Evolutionary conservation across 2,888 invertebrate species (phyloP), one percentile per base, ranked within the genome.

Genomic region (Nemotelus nigrinus): DNA sequence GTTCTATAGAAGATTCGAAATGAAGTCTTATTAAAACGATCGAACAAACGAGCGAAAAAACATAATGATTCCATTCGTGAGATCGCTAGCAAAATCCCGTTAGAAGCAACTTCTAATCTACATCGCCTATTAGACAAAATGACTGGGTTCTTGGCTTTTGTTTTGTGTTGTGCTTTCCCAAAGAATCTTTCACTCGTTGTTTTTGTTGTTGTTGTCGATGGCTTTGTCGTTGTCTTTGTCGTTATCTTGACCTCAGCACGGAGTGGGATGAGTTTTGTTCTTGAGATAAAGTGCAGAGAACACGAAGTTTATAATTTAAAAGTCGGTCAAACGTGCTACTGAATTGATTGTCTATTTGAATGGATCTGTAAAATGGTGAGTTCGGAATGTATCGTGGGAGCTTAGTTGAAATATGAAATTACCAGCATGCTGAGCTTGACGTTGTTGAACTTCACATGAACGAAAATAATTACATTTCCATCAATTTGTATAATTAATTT

Each of bases 251-350:
- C n/a, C 7, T 68, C 10, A 39, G 8, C 25, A n/a, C 10, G 50
- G 6, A 68, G 68, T 39, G 25, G 53, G 25, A 43, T 63, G 7
- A 43, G 39, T 50, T 48, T 5, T 47, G 41, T 48, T 68, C 53
- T 41, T 53, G 39, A 68, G 68, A 68, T 68, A 44, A 50, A 50
- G 53, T 68, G n/a, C n/a, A 68, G 41, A 50, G 48, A 68, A 5
- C 53, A 68, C 50, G 53, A 68, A 41, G 53, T 44, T 47, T 6
- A 41, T 68, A 53, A 68, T 68, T 68, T 68, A 48, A 72, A 72
- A 72, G 72, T 72, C 72, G 72, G 72, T 72, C 72, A 72, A 72
- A 72, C 72, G 72, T 72, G 72, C 72, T 47, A 72, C 72, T 72
- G 58, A 72, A 72, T 72, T 72, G 72, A 72, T 72, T 72, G 43